These are phyloP conservation scores for Poicephalus gulielmi DNA, from an alignment of 2,113 vertebrate genomes.

Conservation along the genomic window DNA sequence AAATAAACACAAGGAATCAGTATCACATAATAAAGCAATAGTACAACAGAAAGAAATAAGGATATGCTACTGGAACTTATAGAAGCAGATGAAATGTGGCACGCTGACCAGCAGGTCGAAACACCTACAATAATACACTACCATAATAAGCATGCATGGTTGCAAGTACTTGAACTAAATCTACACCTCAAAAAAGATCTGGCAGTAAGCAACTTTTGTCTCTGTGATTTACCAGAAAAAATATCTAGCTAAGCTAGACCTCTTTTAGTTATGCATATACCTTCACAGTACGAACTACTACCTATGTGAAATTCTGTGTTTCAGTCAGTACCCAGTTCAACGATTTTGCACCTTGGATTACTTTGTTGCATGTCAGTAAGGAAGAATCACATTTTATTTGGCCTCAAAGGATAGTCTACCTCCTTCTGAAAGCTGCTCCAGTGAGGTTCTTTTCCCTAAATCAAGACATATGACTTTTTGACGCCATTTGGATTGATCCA, in stretches of 20 bases:
- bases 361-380: neutral
- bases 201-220: neutral
- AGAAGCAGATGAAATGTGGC: neutral
- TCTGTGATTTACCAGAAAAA: neutral
- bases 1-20: neutral
- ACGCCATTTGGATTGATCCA: neutral
- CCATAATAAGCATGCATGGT: neutral
- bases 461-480: neutral
- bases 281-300: neutral
- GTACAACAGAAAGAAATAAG: neutral
- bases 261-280: neutral
- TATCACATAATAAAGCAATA: neutral
- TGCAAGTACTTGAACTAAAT: neutral
- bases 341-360: neutral
- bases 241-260: neutral
- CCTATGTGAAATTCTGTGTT: rapidly evolving
- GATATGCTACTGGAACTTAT: neutral
- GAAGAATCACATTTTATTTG: neutral
- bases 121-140: neutral
- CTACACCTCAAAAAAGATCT: neutral
- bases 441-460: neutral
- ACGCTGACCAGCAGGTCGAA: neutral
- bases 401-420: too few species aligned
- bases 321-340: neutral
- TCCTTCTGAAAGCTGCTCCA: neutral